Percentiles rank a stretch among this genome's conserved stretches.
Conservation (phyloP, 2,888 invertebrate species). For the Bursaphelenchus okinawaensis region DNA sequence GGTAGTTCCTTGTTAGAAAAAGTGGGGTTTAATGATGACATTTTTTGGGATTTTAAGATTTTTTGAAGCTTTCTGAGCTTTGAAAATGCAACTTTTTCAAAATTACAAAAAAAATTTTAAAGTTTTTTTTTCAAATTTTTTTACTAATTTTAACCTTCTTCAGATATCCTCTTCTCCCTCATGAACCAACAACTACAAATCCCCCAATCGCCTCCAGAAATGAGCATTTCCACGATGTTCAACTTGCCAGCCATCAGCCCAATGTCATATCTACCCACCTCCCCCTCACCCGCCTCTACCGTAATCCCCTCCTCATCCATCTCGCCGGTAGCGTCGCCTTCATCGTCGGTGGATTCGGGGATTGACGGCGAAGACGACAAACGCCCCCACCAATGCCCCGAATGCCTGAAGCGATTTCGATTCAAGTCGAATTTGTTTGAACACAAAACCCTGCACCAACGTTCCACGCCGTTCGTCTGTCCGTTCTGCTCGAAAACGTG, state of each 20-base stretch:
- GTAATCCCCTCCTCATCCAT: not conserved
- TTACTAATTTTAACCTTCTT: not conserved
- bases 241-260: not conserved
- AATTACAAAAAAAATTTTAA: not conserved
- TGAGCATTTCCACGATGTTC: not conserved
- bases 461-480: constrained; percentile 13
- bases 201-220: not conserved
- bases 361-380: constrained; percentile 7
- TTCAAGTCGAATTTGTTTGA: constrained; percentile 18
- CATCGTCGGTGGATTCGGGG: not conserved
- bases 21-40: too few species aligned
- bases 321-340: not conserved
- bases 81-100: not conserved
- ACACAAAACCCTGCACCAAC: constrained; percentile 6
- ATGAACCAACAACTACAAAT: not conserved
- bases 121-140: not conserved
- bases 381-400: constrained; percentile 11
- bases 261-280: not conserved
- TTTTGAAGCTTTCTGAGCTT: not conserved
- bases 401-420: constrained; percentile 13
- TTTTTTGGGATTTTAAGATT: not conserved
- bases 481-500: constrained; percentile 28
- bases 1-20: too few species aligned
- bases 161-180: not conserved
- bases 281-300: not conserved